Evolutionary conservation across 2,797 vertebrate species (phyloP), one percentile per base, ranked within the genome.

Genomic region (Pelodytes ibericus): DNA sequence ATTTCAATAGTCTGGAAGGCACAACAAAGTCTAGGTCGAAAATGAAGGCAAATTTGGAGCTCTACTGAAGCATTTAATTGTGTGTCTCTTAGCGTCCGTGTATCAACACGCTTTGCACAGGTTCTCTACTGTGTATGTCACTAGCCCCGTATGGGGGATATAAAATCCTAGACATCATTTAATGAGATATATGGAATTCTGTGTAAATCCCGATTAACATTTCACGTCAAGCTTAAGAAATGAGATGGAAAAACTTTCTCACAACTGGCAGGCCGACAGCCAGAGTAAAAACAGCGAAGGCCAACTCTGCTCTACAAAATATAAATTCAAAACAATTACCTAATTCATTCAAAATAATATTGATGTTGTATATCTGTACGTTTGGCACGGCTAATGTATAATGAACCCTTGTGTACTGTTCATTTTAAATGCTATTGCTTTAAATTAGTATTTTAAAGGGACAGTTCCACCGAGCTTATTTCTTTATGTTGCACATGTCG

Each of bases 31-130:
- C 72, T 75, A 75, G 67, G 68, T 64, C 67, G 63, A 75, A 61
- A 75, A 75, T 75, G 72, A 75, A 75, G 72, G 62, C 33, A 57
- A 67, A 75, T 67, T 67, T 67, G 63, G 64, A 67, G 72, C 72
- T 74, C 72, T 74, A 74, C 18, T 67, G 56, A 65, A 75, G 63
- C 72, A 67, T 67, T 75, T 75, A 75, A 75, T 75, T 57, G 56
- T 59, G 70, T 60, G 53, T 47, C 72, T 60, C 49, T 53, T 53
- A 24, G 49, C 49, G 2, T 53, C 20, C n/a, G 49, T 53, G 49
- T 53, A 53, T 24, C 49, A 53, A 53, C 49, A 53, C 24, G 58
- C 62, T 60, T 75, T 61, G 53, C 20, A 26, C 53, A 8, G 56
- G 36, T 65, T 59, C 36, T 47, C 36, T 9, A 60, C 57, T 56